phyloP scores from a whole-genome alignment of 1,140 invertebrate genomes.

The Octopus sinensis region DNA sequence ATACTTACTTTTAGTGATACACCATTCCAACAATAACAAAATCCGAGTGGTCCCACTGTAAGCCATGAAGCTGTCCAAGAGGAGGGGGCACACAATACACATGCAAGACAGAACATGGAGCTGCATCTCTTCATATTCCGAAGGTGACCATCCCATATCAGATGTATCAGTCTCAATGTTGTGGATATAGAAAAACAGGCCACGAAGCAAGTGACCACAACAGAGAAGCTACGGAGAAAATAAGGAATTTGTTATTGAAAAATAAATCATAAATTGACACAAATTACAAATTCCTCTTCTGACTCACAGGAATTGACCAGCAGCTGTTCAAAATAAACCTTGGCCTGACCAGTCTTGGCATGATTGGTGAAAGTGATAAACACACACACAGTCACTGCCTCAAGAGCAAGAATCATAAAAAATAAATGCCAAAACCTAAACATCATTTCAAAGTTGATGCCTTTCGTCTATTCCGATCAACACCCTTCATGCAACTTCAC shows the following conservation, averaged over 20 bases:
- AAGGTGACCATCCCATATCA: conserved; percentile 50
- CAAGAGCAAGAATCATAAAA: too few species aligned
- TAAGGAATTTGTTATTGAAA: neutral
- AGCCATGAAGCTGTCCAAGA: conserved; percentile 56
- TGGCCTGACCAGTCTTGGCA: too few species aligned
- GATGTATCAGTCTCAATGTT: conserved; percentile 45
- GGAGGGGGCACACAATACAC: conserved; percentile 50
- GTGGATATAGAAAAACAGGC: conserved; percentile 54
- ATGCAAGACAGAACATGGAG: conserved; percentile 53
- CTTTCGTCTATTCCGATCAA: too few species aligned
- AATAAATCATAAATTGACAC: too few species aligned
- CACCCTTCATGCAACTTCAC: too few species aligned
- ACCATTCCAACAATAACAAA: conserved; percentile 57
- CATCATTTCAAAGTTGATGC: too few species aligned
- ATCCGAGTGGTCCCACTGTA: conserved; percentile 55
- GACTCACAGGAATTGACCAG: too few species aligned
- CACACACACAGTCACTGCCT: too few species aligned
- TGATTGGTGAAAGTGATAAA: too few species aligned
- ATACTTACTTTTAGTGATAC: conserved; percentile 48
- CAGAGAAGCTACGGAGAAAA: conserved; percentile 46
- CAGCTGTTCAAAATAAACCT: too few species aligned
- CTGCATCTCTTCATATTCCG: conserved; percentile 58
- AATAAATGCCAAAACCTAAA: too few species aligned
- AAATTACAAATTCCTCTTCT: too few species aligned
- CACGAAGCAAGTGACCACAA: conserved; percentile 54